Evolutionary conservation across 2,888 invertebrate species (phyloP).

Genomic region (Punctoribates punctum): DNA sequence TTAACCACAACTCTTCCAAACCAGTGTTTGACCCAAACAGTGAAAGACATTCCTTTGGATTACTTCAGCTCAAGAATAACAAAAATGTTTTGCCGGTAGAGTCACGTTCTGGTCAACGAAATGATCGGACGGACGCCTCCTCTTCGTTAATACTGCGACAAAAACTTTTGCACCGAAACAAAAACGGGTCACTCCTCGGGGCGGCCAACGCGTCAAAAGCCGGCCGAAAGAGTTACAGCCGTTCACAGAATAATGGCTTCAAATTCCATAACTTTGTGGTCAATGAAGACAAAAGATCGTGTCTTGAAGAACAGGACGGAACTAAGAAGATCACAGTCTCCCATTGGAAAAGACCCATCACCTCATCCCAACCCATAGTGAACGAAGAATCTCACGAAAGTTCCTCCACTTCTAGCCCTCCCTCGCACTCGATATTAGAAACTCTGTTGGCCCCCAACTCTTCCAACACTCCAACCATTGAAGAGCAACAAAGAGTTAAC

Average conservation of each 20-base stretch:
- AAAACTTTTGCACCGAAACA: slow-evolving; percentile 23
- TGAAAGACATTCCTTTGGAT: slow-evolving; percentile 21
- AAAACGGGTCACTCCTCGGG: not conserved
- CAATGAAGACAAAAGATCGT: slow-evolving; percentile 39
- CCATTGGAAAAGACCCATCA: slow-evolving; percentile 44
- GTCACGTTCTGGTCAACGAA: not conserved
- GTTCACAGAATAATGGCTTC: slow-evolving; percentile 31
- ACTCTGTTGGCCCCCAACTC: slow-evolving; percentile 23
- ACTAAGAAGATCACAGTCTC: slow-evolving; percentile 49
- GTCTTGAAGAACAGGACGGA: slow-evolving; percentile 48
- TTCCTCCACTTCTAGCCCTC: not conserved
- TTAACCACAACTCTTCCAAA: not conserved
- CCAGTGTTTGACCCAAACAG: not conserved
- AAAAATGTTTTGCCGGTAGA: slow-evolving; percentile 2
- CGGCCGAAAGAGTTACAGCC: slow-evolving; percentile 16
- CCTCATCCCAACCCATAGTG: not conserved
- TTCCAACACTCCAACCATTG: not conserved
- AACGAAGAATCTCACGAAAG: not conserved
- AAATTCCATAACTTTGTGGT: slow-evolving; percentile 43
- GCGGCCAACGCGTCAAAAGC: not conserved
- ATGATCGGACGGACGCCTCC: not conserved
- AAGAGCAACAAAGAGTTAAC: slow-evolving; percentile 7
- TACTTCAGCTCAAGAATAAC: not conserved
- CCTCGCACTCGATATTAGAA: slow-evolving; percentile 29
- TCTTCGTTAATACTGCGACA: slow-evolving; percentile 29